phyloP scores from a whole-genome alignment of 2,888 invertebrate species.

The Cyaniris semiargus region DNA sequence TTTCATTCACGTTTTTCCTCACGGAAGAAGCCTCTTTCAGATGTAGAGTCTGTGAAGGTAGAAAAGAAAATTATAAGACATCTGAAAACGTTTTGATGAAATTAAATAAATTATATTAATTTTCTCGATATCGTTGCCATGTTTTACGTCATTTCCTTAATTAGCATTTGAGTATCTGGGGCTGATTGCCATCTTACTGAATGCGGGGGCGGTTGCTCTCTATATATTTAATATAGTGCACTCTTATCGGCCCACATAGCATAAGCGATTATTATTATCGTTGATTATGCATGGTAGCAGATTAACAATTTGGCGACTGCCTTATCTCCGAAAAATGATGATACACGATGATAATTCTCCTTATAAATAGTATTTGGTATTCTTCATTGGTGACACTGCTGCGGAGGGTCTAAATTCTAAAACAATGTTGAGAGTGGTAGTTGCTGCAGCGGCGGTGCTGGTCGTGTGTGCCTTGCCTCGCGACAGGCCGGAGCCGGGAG shows the following conservation, averaged over 20 bases:
- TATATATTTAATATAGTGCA: neutral
- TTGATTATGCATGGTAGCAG: neutral
- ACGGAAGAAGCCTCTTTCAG: no score
- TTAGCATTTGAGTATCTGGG: neutral
- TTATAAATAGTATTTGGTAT: conserved; percentile 22
- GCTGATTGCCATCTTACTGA: neutral
- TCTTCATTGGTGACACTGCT: neutral
- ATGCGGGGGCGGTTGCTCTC: neutral
- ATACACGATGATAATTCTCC: neutral
- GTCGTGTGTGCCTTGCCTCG: conserved; percentile 46
- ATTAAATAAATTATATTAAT: neutral
- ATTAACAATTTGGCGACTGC: neutral
- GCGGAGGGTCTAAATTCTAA: neutral
- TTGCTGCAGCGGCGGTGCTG: conserved; percentile 45
- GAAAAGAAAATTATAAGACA: neutral
- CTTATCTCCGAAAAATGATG: conserved; percentile 16
- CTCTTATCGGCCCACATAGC: neutral
- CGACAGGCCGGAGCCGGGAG: conserved; percentile 59
- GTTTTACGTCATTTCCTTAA: neutral
- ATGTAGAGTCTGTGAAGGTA: no score
- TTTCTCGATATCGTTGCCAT: neutral
- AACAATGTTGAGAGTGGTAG: conserved; percentile 40
- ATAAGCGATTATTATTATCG: neutral
- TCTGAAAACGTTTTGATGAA: neutral
- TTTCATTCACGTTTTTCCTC: no score